Base-by-base conservation (phyloP, 2,113 vertebrate genomes). In the Chloebia gouldiae region DNA sequence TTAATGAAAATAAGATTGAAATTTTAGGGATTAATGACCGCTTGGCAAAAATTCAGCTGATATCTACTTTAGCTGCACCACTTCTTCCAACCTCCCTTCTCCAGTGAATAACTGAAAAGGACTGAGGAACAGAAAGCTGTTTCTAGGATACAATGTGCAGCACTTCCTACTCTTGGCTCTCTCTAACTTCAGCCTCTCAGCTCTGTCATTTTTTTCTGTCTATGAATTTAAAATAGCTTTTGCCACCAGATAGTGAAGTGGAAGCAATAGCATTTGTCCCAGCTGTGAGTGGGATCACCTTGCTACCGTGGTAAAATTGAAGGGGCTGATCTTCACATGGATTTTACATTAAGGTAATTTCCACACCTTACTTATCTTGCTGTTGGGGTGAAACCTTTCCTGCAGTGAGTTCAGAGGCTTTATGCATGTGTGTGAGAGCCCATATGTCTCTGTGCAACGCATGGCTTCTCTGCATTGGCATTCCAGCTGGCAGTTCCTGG, bases 71-170 rank as follows among this genome's bases (percentile, higher is more conserved):
- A 75, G 81, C 87, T 92, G 80, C 83, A 81, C 45, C 77, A 59
- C 77, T 91, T 91, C 77, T 94, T 92, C 83, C 84, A 92, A 70
- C 53, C 60, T 88, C 86, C 87, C 51, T 81, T 94, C 59, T 72
- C 72, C 83, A 91, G 61, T 64, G 95, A 96, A 82, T 85, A 93
- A 63, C 86, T 80, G 63, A 84, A 93, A 95, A 86, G 88, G 68
- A 86, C 66, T 0, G 6, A 86, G 64, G 80, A 88, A 78, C 77
- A 39, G 59, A 87, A 75, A 78, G 80, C 93, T 94, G 97, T 97
- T 94, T 96, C 97, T 96, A 97, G 96, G 96, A 95, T 97, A 97
- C 96, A 88, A 71, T 84, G 77, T 90, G 59, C 94, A 88, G 86
- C 80, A 42, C 88, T 95, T 93, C 79, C 85, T 96, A 84, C 93